A percentile compares a stretch with the other conserved stretches of the same genome.
Conservation (phyloP, 2,113 vertebrate species). For the Gymnorhina tibicen region DNA sequence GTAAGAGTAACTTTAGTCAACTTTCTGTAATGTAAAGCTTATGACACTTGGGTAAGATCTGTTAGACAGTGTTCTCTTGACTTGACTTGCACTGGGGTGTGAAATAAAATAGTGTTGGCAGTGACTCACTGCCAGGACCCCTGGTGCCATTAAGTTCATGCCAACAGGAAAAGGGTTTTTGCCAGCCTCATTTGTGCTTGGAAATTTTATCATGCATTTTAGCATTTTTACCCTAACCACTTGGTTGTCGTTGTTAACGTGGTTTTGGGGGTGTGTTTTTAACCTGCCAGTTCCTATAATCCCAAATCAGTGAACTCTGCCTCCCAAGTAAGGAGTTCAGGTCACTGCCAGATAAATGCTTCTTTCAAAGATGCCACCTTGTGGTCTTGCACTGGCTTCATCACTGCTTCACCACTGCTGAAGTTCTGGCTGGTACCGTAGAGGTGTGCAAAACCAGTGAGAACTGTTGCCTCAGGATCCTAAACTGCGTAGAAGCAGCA, state of each 20-base stretch:
- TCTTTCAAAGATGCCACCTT: background rate
- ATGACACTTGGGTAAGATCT: background rate
- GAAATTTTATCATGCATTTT: background rate
- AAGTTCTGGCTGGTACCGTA: background rate
- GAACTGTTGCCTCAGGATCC: background rate
- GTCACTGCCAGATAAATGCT: background rate
- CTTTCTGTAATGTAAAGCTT: background rate
- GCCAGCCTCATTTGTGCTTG: background rate
- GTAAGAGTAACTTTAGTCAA: background rate
- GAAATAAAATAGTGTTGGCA: slow-evolving; percentile 1
- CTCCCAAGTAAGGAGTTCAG: background rate
- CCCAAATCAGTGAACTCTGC: background rate
- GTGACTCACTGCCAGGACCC: background rate
- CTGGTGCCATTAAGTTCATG: background rate
- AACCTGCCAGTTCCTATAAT: background rate
- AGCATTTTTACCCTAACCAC: background rate
- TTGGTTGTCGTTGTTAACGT: background rate
- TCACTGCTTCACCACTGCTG: background rate
- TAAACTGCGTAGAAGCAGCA: background rate
- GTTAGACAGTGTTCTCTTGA: background rate
- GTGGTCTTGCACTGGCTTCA: background rate
- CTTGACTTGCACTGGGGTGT: background rate
- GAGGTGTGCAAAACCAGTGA: background rate
- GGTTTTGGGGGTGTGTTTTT: background rate
- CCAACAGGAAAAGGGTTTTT: background rate